Conservation (phyloP, 2,113 vertebrate genomes). For the Malurus elegans region DNA sequence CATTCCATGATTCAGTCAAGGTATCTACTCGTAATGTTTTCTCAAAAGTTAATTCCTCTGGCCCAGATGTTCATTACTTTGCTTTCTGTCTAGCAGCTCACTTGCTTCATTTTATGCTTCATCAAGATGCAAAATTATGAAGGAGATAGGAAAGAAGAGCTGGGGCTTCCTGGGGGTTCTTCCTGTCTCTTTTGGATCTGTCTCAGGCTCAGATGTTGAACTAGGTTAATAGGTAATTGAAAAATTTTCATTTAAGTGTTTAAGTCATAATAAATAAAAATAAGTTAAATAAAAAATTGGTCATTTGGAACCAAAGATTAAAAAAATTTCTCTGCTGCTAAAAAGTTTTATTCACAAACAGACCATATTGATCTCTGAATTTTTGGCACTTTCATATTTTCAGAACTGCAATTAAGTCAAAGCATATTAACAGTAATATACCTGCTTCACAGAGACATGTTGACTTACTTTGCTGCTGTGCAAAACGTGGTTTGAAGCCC, state of each 20-base stretch:
- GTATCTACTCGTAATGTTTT: background rate
- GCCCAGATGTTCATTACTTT: background rate
- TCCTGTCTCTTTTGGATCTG: background rate
- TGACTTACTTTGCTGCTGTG: background rate
- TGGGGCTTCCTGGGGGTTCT: background rate
- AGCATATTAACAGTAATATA: fast-evolving
- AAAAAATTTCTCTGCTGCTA: background rate
- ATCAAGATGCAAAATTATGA: background rate
- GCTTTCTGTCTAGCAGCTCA: background rate
- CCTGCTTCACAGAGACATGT: background rate
- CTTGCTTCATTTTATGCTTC: background rate
- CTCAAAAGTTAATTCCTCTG: background rate
- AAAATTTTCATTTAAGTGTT: background rate
- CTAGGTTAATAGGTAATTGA: background rate
- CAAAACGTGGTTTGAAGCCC: background rate
- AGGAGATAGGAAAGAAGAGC: background rate
- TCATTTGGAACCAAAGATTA: background rate
- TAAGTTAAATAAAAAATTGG: background rate
- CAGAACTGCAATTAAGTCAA: background rate
- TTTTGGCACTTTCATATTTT: background rate
- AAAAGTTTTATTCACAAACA: background rate
- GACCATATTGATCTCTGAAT: background rate
- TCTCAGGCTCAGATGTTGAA: background rate
- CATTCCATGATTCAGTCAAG: background rate
- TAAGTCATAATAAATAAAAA: background rate